Evolutionary conservation across 2,888 invertebrate species (phyloP), one percentile per base, ranked within the genome.

Genomic region (Drosophila anceps): DNA sequence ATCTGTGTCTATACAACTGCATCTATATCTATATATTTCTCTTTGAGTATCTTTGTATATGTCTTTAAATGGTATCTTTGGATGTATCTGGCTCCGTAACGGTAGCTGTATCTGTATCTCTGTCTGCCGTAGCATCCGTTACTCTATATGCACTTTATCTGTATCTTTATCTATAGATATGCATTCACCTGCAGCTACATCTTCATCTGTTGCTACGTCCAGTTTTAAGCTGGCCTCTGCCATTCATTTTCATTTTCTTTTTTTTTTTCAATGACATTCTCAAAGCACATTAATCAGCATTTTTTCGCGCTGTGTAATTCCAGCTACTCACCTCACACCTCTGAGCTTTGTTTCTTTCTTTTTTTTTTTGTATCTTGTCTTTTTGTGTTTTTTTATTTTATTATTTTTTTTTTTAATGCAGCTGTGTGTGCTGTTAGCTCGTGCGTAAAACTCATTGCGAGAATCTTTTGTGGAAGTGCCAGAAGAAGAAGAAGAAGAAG

Each of bases 361-460:
- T n/a, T n/a, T n/a, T 18, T 33, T 20, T 9, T 18, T n/a, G 43
- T 46, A 20, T 44, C 29, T 48, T 50, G 48, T 29, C 48, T 48
- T 7, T 46, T 27, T n/a, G n/a, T n/a, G n/a, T n/a, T 24, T 24
- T 37, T 20, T 54, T 43, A 13, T 13, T 27, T 46, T 50, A 29
- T 48, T 44, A 12, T 27, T 9, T 31, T 29, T n/a, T 12, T 50
- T 48, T 2, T 39, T 35, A 3, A 18, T 1, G 24, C 39, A 61
- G 44, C 37, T 62, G 37, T 51, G 27, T 20, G 27, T 20, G 64
- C 46, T 66, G 76, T 51, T 53, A 60, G 71, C 74, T 79, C 76
- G 81, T 69, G 79, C 82, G 75, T 84, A 71, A 81, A 72, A 51
- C 62, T 13, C 31, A 68, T 70, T 60, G 68, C 62, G 29, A 54